Conservation (phyloP, 2,797 vertebrate genomes). For the Tapera naevia region DNA sequence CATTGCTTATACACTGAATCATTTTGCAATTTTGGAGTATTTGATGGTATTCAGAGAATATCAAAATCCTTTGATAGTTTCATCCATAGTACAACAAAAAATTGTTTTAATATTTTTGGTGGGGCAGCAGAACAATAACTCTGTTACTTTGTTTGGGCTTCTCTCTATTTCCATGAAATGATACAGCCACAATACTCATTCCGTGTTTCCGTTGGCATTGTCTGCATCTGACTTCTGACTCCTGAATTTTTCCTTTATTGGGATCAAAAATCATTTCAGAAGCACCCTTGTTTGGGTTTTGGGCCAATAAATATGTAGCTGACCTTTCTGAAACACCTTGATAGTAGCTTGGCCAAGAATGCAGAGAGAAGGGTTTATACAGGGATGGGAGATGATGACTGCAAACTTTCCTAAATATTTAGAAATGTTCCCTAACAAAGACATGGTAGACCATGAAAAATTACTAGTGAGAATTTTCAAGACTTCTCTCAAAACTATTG, state of each 20-base stretch:
- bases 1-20: background rate
- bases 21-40: background rate
- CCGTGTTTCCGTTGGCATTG: background rate
- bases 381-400: background rate
- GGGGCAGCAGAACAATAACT: background rate
- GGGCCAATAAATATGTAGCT: background rate
- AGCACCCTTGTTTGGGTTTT: background rate
- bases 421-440: background rate
- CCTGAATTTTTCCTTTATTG: background rate
- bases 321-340: background rate
- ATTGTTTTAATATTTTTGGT: background rate
- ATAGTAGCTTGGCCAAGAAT: background rate
- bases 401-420: background rate
- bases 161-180: background rate
- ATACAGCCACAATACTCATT: accelerated
- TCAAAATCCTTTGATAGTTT: background rate
- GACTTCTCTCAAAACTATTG: background rate
- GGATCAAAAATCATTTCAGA: background rate
- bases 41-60: background rate
- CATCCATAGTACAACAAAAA: background rate
- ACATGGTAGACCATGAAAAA: background rate
- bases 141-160: background rate
- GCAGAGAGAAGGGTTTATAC: background rate
- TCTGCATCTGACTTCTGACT: background rate
- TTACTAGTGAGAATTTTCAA: background rate